These are phyloP conservation scores for Zoanthus sansibaricus DNA, from an alignment of 92 coral and sea anemone species.

Conservation along the genomic window DNA sequence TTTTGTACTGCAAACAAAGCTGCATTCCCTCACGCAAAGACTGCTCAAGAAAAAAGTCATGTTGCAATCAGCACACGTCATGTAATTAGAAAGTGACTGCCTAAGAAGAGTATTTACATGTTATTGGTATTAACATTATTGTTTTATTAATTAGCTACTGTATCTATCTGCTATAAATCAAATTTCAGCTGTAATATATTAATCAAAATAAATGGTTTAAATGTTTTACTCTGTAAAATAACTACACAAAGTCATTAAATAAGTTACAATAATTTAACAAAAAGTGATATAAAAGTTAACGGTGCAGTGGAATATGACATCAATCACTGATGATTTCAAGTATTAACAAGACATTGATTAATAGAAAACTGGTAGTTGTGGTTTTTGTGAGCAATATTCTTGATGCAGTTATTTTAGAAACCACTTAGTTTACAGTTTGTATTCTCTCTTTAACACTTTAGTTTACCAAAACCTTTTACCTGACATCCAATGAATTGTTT, in stretches of 20 bases:
- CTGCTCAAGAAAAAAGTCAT: not conserved
- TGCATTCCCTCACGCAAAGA: not conserved
- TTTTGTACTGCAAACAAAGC: not conserved
- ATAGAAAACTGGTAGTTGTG: not conserved
- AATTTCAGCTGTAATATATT: not conserved
- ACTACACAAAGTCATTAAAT: not conserved
- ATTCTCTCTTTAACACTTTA: not conserved
- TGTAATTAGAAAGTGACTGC: not conserved
- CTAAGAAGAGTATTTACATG: constrained; percentile 16
- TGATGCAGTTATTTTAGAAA: not conserved
- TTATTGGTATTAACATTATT: not conserved
- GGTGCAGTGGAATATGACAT: not conserved
- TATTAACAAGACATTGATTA: not conserved
- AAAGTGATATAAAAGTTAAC: not conserved
- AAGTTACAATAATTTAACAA: not conserved
- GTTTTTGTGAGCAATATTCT: too few species aligned
- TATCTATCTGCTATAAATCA: not conserved
- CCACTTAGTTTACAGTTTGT: not conserved
- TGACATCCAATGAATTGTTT: not conserved
- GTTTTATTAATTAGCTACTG: not conserved
- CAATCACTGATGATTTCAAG: not conserved
- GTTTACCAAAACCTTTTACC: not conserved
- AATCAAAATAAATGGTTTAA: constrained; percentile 5
- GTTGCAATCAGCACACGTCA: not conserved
- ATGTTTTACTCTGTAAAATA: not conserved